A percentile compares a stretch with the other conserved stretches of the same genome.
Evolutionary conservation across 2,888 invertebrate genomes (phyloP).

Genomic region (Stenurella melanura): DNA sequence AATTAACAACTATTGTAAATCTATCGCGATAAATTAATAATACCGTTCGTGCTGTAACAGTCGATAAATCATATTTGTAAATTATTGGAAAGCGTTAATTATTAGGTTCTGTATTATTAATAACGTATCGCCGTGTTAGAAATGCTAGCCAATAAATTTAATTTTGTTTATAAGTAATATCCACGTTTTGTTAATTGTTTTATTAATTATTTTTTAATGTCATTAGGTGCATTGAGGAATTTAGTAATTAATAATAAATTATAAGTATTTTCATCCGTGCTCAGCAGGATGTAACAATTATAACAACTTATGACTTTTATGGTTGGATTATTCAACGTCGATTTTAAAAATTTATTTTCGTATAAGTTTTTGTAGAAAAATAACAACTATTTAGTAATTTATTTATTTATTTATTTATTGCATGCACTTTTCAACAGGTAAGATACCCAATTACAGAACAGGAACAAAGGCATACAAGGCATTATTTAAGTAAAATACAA

Average conservation of each 20-base stretch:
- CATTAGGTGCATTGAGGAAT: not conserved
- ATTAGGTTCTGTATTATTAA: constrained; percentile 50
- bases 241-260: constrained; percentile 1
- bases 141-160: constrained; percentile 9
- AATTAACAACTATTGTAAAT: constrained; percentile 50
- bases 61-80: constrained; percentile 51
- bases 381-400: too few relatives aligned
- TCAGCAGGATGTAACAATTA: not conserved
- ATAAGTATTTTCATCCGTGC: not conserved
- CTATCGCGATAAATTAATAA: constrained; percentile 51
- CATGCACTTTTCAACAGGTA: too few relatives aligned
- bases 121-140: constrained; percentile 35
- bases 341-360: too few relatives aligned
- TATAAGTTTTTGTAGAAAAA: too few relatives aligned
- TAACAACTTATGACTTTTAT: too few relatives aligned
- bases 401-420: too few relatives aligned
- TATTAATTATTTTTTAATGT: constrained; percentile 3
- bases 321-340: too few relatives aligned
- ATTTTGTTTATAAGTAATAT: constrained; percentile 7
- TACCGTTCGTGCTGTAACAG: constrained; percentile 46
- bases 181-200: not conserved
- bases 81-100: constrained; percentile 56
- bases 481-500: too few relatives aligned
- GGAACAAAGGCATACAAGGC: too few relatives aligned
- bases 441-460: too few relatives aligned